phyloP scores from a whole-genome alignment of 2,888 invertebrate genomes.

The Oscheius onirici region DNA sequence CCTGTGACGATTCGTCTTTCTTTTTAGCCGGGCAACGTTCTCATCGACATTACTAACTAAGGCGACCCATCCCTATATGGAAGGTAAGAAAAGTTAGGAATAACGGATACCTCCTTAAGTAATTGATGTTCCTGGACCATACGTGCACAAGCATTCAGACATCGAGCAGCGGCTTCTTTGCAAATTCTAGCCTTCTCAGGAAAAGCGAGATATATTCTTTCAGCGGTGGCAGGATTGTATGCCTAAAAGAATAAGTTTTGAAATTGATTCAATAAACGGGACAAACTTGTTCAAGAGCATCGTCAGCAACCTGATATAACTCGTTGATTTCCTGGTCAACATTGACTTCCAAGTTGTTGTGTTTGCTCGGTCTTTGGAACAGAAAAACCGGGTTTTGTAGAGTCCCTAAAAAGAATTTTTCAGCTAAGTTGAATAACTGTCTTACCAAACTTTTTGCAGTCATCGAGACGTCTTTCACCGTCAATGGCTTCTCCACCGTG shows the following conservation, averaged over 20 bases:
- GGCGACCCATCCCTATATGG: constrained; percentile 63
- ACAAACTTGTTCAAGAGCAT: constrained; percentile 44
- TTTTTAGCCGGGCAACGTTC: constrained; percentile 44
- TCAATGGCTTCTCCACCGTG: constrained; percentile 31
- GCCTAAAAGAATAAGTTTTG: constrained; percentile 1
- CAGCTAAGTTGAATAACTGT: not conserved
- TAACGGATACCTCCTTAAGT: constrained; percentile 40
- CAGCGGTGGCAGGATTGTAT: constrained; percentile 2
- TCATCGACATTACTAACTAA: constrained; percentile 64
- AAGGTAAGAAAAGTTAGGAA: not conserved
- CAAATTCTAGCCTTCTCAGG: constrained; percentile 42
- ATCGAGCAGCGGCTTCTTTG: constrained; percentile 33
- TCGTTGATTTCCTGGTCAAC: constrained; percentile 40
- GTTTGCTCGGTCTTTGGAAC: constrained; percentile 36
- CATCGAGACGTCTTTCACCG: constrained; percentile 16
- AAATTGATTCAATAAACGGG: not conserved
- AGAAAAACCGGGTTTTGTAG: constrained; percentile 38
- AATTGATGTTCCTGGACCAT: constrained; percentile 61
- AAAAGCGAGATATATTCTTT: constrained; percentile 41
- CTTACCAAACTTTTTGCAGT: constrained; percentile 9
- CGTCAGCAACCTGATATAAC: constrained; percentile 42
- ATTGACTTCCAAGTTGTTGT: constrained; percentile 31
- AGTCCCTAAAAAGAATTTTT: constrained; percentile 29
- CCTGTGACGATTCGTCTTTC: constrained; percentile 40
- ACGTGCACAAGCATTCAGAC: constrained; percentile 48